phyloP scores from a whole-genome alignment of 2,113 vertebrate species.

The Poecilia latipinna region DNA sequence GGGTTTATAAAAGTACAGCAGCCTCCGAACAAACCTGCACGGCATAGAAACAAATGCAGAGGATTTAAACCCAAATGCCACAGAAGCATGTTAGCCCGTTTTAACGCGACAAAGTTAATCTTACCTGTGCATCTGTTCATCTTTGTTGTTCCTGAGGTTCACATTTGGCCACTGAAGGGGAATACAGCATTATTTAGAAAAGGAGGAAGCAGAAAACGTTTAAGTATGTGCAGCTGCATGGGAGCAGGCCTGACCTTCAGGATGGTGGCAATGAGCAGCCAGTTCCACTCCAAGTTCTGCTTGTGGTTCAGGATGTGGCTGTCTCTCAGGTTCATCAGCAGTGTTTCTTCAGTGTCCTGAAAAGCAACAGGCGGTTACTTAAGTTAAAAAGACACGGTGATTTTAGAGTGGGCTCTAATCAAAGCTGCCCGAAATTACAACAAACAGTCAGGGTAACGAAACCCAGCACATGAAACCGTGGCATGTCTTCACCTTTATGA shows the following conservation, averaged over 20 bases:
- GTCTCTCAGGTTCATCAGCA: slow-evolving; percentile 93
- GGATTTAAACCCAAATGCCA: not conserved
- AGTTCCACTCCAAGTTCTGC: slow-evolving; percentile 98
- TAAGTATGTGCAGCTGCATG: not conserved
- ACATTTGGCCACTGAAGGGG: slow-evolving; percentile 94
- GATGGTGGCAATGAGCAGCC: slow-evolving; percentile 96
- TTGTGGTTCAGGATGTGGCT: slow-evolving; percentile 98
- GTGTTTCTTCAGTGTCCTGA: slow-evolving; percentile 96
- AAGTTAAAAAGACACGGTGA: not conserved
- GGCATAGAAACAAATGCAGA: slow-evolving; percentile 3
- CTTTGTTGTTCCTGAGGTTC: slow-evolving; percentile 96
- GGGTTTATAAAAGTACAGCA: slow-evolving; percentile 97
- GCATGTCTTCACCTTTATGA: slow-evolving; percentile 87
- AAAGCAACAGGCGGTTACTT: slow-evolving; percentile 19
- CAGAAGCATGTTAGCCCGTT: not conserved
- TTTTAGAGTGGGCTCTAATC: not conserved
- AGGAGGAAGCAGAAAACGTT: not conserved
- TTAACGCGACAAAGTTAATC: slow-evolving; percentile 19
- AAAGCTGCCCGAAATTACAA: not conserved
- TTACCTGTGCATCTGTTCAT: slow-evolving; percentile 97
- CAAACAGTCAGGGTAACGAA: not conserved
- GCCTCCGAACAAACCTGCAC: slow-evolving; percentile 90
- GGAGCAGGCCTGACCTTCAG: slow-evolving; percentile 85
- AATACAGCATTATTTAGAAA: slow-evolving; percentile 19
- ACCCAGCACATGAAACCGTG: not conserved